Evolutionary conservation across 2,113 vertebrate species (phyloP), one percentile per base, ranked within the genome.

Genomic region (Phyllostomus hastatus): DNA sequence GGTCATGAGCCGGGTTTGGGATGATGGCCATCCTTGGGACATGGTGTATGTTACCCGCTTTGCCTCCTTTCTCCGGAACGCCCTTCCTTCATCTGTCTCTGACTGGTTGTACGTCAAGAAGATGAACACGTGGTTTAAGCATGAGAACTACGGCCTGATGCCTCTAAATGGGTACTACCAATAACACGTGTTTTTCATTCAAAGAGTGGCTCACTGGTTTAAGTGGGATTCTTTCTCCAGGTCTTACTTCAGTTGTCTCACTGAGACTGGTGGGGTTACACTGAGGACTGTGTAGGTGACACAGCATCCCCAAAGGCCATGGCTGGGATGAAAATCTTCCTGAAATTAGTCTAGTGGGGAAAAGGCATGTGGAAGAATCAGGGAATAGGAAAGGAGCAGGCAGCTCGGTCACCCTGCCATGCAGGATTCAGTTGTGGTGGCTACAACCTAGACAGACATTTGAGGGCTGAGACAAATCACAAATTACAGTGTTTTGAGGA

Each of bases 121-220:
- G 24, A 97, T 99, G 97, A 99, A 99, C 97, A 91, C 97, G 0
- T 98, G 95, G 96, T 99, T 98, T 93, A 99, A 99, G 97, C 99
- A 99, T 28, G 97, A 97, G 48, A 97, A 99, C 52, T 99, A 99
- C 0, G 97, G 99, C 79, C 98, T 99, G 91, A 98, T 98, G 97
- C 98, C 99, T 52, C 92, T 93, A 64, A 97, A 99, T 89, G 98
- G 99, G 99, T 99, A 96, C 7, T 9, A 69, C 12, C 67, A 75
- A 61, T 69, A 83, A 83, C 43, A 57, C 17, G 2, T 64, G 22
- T 48, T 80, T 59, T 59, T 85, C 17, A n/a, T 41, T 85, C 5
- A 11, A 48, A 75, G 16, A 41, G 46, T 19, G 28, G 19, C 8
- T 5, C 3, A 22, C 9, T 76, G 1, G 33, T 28, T 95, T 43